Conservation (phyloP, 2,113 vertebrate genomes). For the Thalassarche chlororhynchos region DNA sequence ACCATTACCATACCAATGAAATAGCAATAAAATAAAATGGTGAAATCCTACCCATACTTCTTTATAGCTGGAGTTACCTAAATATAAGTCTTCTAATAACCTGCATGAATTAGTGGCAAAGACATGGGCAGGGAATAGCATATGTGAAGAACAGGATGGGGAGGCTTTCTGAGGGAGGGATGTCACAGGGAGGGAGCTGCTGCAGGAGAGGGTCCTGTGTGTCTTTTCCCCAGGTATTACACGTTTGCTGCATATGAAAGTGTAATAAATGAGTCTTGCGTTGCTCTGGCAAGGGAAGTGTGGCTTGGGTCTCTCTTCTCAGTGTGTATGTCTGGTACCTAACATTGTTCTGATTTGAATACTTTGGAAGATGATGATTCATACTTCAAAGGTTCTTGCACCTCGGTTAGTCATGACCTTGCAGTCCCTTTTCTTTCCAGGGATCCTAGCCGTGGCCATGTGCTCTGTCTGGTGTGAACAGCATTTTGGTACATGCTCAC, state of each 20-base stretch:
- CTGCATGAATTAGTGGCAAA: not conserved
- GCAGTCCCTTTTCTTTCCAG: not conserved
- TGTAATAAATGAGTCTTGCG: not conserved
- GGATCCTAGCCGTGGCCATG: accelerated
- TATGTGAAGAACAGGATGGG: not conserved
- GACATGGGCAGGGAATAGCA: not conserved
- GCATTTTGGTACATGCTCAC: not conserved
- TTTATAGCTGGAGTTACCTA: not conserved
- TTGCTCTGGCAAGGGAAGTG: not conserved
- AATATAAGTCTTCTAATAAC: not conserved
- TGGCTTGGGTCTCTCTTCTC: not conserved
- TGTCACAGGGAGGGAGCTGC: not conserved
- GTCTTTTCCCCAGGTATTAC: not conserved
- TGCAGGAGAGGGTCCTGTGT: not conserved
- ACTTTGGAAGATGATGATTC: not conserved
- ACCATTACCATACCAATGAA: not conserved
- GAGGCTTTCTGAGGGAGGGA: not conserved
- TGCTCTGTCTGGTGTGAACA: not conserved
- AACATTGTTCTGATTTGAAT: not conserved
- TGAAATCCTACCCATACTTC: not conserved
- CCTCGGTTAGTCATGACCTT: not conserved
- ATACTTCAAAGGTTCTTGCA: not conserved
- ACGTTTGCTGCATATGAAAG: not conserved
- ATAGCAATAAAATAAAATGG: not conserved
- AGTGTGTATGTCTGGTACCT: not conserved